Evolutionary conservation across 2,888 invertebrate species (phyloP), one percentile per base, ranked within the genome.

Genomic region (Metallyticus violacea): DNA sequence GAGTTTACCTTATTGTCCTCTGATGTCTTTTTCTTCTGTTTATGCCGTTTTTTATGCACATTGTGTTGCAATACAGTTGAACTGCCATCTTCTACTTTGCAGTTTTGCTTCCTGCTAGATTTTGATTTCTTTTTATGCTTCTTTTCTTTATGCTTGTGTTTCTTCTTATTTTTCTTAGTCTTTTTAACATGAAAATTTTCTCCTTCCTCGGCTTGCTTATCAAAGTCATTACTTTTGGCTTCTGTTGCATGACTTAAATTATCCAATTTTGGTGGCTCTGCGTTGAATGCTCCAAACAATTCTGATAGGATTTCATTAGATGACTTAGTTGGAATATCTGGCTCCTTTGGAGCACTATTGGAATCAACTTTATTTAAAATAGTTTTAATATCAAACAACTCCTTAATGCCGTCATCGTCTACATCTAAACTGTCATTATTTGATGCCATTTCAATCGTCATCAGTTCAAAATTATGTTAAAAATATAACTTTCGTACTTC

Each of bases 291-390:
- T 89, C 96, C 93, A 90, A 97, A 97, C 0, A 97, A 92, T 91
- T 97, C 97, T 0, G 97, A 95, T 26, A 97, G 93, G 90, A 97
- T 97, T 92, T 97, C 97, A 90, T 94, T 95, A 0, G 96, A 96
- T 7, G 96, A 95, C 91, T 96, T 96, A 15, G 87, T 87, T 77
- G 87, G 87, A 29, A 87, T 40, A 22, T 85, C 87, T 76, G 85
- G 85, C 77, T 87, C 85, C 25, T 7, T 78, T 15, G 85, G 7
- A 29, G 7, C 26, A 22, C n/a, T 28, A 62, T 25, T 77, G 40
- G 40, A 62, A 4, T 85, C 80, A 22, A 81, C 87, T 29, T 87
- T 81, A 62, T 85, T 82, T 5, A 87, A 81, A 28, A 87, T 87
- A 27, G 81, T 77, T 26, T 87, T 87, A 29, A 87, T 85, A 85